Percentiles rank a stretch among this genome's conserved stretches.
Conservation (phyloP, 2,113 vertebrate genomes). For the Phasianus colchicus region DNA sequence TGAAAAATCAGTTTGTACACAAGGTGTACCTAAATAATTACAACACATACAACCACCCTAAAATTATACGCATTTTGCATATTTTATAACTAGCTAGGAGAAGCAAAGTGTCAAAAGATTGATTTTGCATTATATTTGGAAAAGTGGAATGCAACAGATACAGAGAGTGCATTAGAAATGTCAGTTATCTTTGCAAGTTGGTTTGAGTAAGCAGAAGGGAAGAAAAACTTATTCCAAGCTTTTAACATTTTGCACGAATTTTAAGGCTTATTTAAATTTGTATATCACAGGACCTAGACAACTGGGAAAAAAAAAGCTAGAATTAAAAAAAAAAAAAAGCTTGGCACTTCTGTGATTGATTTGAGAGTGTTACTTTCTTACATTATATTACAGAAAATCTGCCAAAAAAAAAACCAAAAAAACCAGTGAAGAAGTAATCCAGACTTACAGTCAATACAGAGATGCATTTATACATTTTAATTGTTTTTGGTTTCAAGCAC, state of each 20-base stretch:
- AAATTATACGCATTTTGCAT: not conserved
- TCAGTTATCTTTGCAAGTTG: not conserved
- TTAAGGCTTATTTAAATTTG: slow-evolving; percentile 80
- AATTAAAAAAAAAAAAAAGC: slow-evolving; percentile 63
- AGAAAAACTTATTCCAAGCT: slow-evolving; percentile 55
- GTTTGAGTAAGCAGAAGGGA: not conserved
- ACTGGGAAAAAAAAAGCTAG: slow-evolving; percentile 46
- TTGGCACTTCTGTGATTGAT: slow-evolving; percentile 84
- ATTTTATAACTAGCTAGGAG: not conserved
- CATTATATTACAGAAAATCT: slow-evolving; percentile 70
- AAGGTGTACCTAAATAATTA: not conserved
- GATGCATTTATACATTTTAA: slow-evolving; percentile 76
- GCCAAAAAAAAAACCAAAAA: not conserved
- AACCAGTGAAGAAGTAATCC: slow-evolving; percentile 67
- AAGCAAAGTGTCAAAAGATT: not conserved
- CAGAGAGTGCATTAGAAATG: slow-evolving; percentile 20
- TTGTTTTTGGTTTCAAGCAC: slow-evolving; percentile 79
- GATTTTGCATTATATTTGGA: not conserved
- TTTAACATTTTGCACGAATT: slow-evolving; percentile 63
- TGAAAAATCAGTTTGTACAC: not conserved
- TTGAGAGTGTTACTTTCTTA: slow-evolving; percentile 76
- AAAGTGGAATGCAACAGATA: slow-evolving; percentile 1
- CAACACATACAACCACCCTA: not conserved
- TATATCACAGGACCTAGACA: slow-evolving; percentile 68
- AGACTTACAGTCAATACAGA: slow-evolving; percentile 68